Evolutionary conservation across 2,113 vertebrate species (phyloP), one percentile per base, ranked within the genome.

Genomic region (Rafetus swinhoei): DNA sequence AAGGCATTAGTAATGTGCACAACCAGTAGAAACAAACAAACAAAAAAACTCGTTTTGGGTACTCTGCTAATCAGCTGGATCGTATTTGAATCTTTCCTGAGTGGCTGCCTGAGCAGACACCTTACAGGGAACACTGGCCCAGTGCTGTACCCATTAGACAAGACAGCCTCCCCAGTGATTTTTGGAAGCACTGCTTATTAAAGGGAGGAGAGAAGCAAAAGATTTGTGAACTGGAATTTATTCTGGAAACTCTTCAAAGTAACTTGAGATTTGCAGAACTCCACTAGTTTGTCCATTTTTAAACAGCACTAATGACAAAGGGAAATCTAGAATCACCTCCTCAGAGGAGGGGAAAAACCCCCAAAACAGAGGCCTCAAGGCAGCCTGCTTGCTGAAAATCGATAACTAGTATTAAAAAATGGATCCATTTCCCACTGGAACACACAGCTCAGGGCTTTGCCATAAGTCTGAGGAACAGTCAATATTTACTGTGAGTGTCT

Each of bases 341-440:
- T 89, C 54, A 87, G 65, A 87, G 94, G 86, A 97, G 89, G 53
- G 84, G 93, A 79, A 94, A 89, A 96, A 80, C 7, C 53, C 53
- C 53, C 53, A 54, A 10, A 32, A 83, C 89, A 5, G 82, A 89
- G 35, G 88, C 96, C 97, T 96, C 89, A n/a, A 96, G 96, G 97
- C 96, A 92, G 88, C 85, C 92, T 92, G 94, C 95, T 93, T 39
- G 27, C 89, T 54, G 84, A 94, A 95, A 98, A 98, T 98, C 97
- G 95, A 98, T 98, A 98, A 97, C 96, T 90, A 89, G 96, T 96
- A 98, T 98, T 97, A 97, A 98, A 97, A 97, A 98, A 98, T 97
- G 97, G 97, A 98, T 97, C 96, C 85, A 25, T 93, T 82, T 93
- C 96, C 95, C 94, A 83, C 72, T 83, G 96, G 95, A 97, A 96